Evolutionary conservation across 2,113 vertebrate species (phyloP).

Genomic region (Planiliza haematocheilus): DNA sequence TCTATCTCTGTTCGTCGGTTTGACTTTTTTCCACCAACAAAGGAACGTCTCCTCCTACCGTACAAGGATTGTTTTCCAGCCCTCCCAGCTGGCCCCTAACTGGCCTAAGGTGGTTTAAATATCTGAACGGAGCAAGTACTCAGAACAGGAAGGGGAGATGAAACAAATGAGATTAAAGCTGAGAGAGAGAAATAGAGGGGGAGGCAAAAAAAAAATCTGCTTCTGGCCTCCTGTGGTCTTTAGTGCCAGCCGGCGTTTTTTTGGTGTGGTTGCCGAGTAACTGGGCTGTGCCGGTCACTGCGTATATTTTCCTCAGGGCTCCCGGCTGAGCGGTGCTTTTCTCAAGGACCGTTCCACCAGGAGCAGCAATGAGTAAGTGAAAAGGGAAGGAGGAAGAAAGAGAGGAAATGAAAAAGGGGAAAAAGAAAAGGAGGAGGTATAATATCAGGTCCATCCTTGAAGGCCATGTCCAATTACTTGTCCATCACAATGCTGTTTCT

Average conservation of each 20-base stretch:
- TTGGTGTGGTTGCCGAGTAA: slow-evolving; percentile 29
- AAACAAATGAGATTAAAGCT: slow-evolving; percentile 65
- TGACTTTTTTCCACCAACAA: neutral
- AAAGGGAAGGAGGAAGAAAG: slow-evolving; percentile 13
- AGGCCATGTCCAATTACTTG: slow-evolving; percentile 49
- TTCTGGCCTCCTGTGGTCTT: slow-evolving; percentile 40
- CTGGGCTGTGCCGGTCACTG: slow-evolving; percentile 4
- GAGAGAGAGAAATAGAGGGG: slow-evolving; percentile 16
- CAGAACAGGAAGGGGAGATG: slow-evolving; percentile 41
- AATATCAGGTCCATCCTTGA: slow-evolving; percentile 59
- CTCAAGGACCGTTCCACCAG: slow-evolving; percentile 14
- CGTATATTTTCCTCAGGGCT: slow-evolving; percentile 32
- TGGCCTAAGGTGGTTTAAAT: slow-evolving; percentile 69
- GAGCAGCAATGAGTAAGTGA: neutral
- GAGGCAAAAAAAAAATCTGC: slow-evolving; percentile 32
- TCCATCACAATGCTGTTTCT: slow-evolving; percentile 31
- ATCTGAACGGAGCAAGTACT: slow-evolving; percentile 55
- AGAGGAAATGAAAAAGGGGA: slow-evolving; percentile 41
- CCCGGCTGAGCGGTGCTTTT: slow-evolving; percentile 22
- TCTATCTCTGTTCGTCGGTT: slow-evolving; percentile 13
- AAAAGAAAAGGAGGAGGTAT: slow-evolving; percentile 14
- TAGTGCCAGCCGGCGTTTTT: slow-evolving; percentile 12
- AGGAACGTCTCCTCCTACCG: slow-evolving; percentile 1
- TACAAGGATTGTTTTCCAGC: slow-evolving; percentile 29
- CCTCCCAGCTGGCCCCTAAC: slow-evolving; percentile 60